Conservation (phyloP, 2,113 vertebrate species). For the Melanerpes aurifrons region DNA sequence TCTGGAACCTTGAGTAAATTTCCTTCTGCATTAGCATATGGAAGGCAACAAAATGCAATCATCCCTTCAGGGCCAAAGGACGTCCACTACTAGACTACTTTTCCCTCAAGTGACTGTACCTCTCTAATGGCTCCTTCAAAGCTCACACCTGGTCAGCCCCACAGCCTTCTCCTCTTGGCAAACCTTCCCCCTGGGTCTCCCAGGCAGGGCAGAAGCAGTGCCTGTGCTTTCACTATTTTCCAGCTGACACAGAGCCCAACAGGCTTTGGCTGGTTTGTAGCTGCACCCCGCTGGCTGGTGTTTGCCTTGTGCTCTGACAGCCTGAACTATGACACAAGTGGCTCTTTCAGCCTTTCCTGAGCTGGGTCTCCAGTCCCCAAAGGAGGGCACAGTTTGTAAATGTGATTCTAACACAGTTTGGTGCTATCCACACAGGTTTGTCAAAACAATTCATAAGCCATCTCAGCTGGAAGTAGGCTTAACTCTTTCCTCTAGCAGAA, state of each 20-base stretch:
- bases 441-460: constrained; percentile 43
- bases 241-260: not conserved
- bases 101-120: not conserved
- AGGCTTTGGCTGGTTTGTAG: not conserved
- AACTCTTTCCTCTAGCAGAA: constrained; percentile 12
- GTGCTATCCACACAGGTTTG: constrained; percentile 4
- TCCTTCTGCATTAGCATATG: not conserved
- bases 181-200: not conserved
- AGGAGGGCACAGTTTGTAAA: not conserved
- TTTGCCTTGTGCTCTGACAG: not conserved
- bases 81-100: not conserved
- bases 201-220: not conserved
- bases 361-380: not conserved
- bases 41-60: not conserved
- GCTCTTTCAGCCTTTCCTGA: not conserved
- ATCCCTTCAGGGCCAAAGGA: not conserved
- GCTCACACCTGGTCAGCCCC: not conserved
- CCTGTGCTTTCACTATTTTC: not conserved
- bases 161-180: not conserved
- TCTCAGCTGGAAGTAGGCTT: constrained; percentile 26
- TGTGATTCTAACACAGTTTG: not conserved
- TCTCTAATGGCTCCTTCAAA: not conserved
- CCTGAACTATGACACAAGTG: not conserved
- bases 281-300: not conserved
- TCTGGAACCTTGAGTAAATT: not conserved